Conservation (phyloP, 2,113 vertebrate species). For the Illadopsis cleaveri region DNA sequence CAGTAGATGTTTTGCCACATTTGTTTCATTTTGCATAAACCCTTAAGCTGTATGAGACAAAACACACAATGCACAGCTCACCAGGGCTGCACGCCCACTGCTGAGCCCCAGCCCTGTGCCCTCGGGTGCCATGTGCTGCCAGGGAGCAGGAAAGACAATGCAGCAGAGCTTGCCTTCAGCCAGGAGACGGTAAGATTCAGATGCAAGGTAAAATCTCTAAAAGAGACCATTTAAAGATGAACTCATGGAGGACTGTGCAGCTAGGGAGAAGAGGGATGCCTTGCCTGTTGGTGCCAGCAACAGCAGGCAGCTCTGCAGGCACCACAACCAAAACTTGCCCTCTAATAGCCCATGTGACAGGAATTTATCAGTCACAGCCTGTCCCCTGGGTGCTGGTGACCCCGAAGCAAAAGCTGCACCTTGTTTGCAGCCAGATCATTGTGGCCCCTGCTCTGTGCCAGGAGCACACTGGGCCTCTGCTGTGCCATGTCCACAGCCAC, state of each 20-base stretch:
- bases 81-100: background rate
- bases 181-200: background rate
- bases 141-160: background rate
- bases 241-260: fast-evolving
- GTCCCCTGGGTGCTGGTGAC: background rate
- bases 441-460: background rate
- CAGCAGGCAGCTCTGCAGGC: background rate
- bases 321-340: background rate
- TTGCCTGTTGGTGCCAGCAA: background rate
- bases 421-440: background rate
- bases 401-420: background rate
- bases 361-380: background rate
- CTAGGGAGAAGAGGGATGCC: fast-evolving
- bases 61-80: background rate
- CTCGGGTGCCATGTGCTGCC: background rate
- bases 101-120: background rate
- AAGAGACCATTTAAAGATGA: background rate
- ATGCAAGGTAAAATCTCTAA: background rate
- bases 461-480: background rate
- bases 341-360: background rate
- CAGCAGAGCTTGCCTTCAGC: background rate
- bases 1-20: background rate
- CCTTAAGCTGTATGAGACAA: background rate
- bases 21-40: background rate
- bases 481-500: fast-evolving